Evolutionary conservation across 2,888 invertebrate genomes (phyloP), one percentile per base, ranked within the genome.

Genomic region (Alloscopus bannaensis): DNA sequence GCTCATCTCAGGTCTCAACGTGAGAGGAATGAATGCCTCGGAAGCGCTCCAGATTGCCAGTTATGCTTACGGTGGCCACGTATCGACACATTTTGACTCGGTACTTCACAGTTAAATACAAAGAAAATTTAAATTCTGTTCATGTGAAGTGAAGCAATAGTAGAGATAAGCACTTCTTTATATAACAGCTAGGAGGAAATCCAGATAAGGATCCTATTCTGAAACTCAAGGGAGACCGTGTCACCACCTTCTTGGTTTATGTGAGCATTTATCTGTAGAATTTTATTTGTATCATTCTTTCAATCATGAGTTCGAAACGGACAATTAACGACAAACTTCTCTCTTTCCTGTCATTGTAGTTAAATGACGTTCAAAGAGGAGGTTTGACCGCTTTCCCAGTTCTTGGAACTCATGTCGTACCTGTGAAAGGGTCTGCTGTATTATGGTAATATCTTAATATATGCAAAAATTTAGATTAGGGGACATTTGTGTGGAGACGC

Each of bases 371-470:
- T 0, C 73, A 83, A 31, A 81, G 83, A 47, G 87, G 87, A 65
- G 87, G 87, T 29, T 82, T 85, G 13, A 87, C 87, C 1, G 86
- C 86, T 18, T 87, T 86, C 70, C 87, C 87, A 4, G 71, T 86
- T 18, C 72, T 87, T 26, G 86, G 86, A 66, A 84, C 86, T 29
- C 83, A 85, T 22, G 86, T 87, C 1, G 83, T 84, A 36, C 87
- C 87, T 0, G 62, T 80, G 16, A 86, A 86, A 87, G 89, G 89
- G 8, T 85, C 87, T 28, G 88, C 88, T 55, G 88, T 88, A 28
- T 88, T 89, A 76, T 89, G 89, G 89, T 89, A 62, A 11, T n/a
- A n/a, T n/a, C n/a, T n/a, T n/a, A n/a, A n/a, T n/a, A n/a, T n/a
- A n/a, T n/a, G n/a, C n/a, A n/a, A n/a, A n/a, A n/a, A n/a, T n/a